phyloP scores from a whole-genome alignment of 1,140 invertebrate genomes.

The Agrilus planipennis region DNA sequence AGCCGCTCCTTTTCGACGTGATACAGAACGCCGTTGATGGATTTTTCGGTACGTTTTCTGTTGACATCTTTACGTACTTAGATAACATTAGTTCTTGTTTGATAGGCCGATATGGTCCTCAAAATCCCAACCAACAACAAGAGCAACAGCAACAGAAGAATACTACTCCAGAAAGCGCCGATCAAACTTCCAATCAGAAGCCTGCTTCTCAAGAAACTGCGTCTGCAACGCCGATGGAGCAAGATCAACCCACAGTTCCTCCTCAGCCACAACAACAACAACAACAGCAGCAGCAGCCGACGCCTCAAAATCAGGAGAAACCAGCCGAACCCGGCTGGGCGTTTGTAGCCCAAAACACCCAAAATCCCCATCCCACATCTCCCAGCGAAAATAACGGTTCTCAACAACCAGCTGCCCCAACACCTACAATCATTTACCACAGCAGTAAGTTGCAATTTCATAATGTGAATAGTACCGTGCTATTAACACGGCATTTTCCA shows the following conservation, averaged over 20 bases:
- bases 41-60: conserved; percentile 2
- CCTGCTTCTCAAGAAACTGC: not conserved
- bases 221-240: not conserved
- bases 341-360: conserved; percentile 8
- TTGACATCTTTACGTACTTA: not conserved
- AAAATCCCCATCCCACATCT: conserved; percentile 1
- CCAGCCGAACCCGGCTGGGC: not conserved
- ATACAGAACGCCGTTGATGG: conserved; percentile 6
- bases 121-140: not conserved
- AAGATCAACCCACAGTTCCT: not conserved
- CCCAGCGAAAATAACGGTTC: not conserved
- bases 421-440: not conserved
- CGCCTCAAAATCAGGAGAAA: not conserved
- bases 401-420: not conserved
- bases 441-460: conserved; percentile 5
- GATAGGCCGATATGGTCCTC: not conserved
- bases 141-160: not conserved
- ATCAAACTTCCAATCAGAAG: not conserved
- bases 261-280: not conserved
- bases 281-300: not conserved
- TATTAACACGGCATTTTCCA: conserved; percentile 24
- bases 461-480: conserved; percentile 1
- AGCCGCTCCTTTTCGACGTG: conserved; percentile 4
- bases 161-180: not conserved
- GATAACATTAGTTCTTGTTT: not conserved